These are phyloP conservation scores for Phlogophora meticulosa DNA, from an alignment of 2,888 invertebrate genomes.

Conservation along the genomic window DNA sequence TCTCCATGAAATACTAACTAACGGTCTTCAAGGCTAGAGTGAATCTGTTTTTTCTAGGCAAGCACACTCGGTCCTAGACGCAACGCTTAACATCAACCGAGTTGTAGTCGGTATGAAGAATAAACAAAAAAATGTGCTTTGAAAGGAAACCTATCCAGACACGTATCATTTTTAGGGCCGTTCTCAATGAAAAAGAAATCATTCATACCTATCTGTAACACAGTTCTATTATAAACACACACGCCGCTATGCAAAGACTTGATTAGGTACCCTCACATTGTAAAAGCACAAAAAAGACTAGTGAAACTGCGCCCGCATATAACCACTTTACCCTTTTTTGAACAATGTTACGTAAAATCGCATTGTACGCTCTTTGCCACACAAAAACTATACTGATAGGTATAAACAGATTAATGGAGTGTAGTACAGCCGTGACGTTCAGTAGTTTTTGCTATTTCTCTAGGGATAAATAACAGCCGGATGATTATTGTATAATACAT, in stretches of 20 bases:
- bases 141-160: no score
- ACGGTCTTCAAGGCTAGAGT: no score
- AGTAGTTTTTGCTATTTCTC: background rate
- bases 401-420: background rate
- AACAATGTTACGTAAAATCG: conserved; percentile 16
- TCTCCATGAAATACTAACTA: no score
- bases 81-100: no score
- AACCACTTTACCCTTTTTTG: conserved; percentile 3
- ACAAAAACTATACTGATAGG: background rate
- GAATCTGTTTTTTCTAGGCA: no score
- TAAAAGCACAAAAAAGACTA: conserved; percentile 20
- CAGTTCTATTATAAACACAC: background rate
- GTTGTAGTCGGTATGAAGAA: no score
- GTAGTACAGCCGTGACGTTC: background rate
- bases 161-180: no score
- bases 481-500: background rate
- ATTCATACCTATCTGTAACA: background rate
- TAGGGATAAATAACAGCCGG: no score
- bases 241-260: background rate
- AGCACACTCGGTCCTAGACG: no score
- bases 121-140: no score
- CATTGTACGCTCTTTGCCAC: background rate
- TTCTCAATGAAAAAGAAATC: no score
- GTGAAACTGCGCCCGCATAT: conserved; percentile 21
- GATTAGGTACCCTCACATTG: conserved; percentile 12